phyloP scores from a whole-genome alignment of 2,888 invertebrate species.

The Amphiduros pacificus region DNA sequence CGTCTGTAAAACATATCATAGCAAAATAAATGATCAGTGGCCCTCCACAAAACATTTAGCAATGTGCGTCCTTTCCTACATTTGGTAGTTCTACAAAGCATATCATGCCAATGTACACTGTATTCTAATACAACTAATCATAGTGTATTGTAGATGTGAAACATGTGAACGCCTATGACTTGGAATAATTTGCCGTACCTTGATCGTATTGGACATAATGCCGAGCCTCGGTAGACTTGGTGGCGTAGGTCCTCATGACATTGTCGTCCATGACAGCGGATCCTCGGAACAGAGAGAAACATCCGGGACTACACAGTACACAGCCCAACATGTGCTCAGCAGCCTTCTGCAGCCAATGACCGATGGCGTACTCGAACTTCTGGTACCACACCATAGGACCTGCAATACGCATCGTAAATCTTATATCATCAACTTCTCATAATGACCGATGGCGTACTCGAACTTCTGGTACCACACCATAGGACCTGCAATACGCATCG shows the following conservation, averaged over 20 bases:
- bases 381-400: constrained; percentile 99
- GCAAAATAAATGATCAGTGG: too few relatives aligned
- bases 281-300: constrained; percentile 86
- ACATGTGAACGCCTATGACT: too few relatives aligned
- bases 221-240: constrained; percentile 71
- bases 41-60: too few relatives aligned
- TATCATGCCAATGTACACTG: too few relatives aligned
- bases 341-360: constrained; percentile 99
- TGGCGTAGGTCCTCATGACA: constrained; percentile 86
- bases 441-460: constrained; percentile 99
- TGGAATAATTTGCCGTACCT: too few relatives aligned
- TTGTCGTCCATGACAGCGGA: constrained; percentile 88
- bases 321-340: constrained; percentile 99
- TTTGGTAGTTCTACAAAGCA: too few relatives aligned
- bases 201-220: constrained; percentile 86
- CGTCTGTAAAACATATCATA: too few relatives aligned
- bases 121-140: too few relatives aligned
- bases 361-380: constrained; percentile 98
- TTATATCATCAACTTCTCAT: too few relatives aligned
- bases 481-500: too few relatives aligned
- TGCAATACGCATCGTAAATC: constrained; percentile 39
- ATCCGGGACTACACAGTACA: constrained; percentile 89
- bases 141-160: too few relatives aligned
- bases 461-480: constrained; percentile 99
- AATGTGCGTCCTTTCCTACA: too few relatives aligned